Conservation (phyloP, 2,888 invertebrate species). For the Zaprionus lineosus region DNA sequence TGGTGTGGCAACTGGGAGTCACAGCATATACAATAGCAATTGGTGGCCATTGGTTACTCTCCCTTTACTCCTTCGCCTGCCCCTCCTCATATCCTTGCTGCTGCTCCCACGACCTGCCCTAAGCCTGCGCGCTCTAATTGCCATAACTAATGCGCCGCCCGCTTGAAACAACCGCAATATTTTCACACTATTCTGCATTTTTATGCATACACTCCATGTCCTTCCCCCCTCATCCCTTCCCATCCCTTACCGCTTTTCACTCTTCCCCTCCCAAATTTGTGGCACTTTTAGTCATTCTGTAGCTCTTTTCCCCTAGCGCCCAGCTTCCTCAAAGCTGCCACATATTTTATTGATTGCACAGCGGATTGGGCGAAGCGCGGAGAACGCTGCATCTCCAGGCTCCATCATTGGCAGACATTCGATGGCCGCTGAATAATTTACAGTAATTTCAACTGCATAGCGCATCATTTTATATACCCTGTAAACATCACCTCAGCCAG, state of each 20-base stretch:
- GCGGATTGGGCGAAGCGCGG: slow-evolving; percentile 1
- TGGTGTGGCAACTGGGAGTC: slow-evolving; percentile 10
- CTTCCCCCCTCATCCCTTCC: background rate
- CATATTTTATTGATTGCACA: slow-evolving; percentile 61
- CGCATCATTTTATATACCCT: slow-evolving; percentile 12
- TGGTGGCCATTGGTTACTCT: background rate
- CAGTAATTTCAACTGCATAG: slow-evolving; percentile 54
- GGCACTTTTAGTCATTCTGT: slow-evolving; percentile 24
- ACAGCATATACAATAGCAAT: slow-evolving; percentile 42
- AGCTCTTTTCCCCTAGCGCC: background rate
- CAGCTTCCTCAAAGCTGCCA: slow-evolving; percentile 1
- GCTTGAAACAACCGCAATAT: slow-evolving; percentile 41
- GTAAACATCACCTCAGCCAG: background rate
- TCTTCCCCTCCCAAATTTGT: slow-evolving; percentile 9
- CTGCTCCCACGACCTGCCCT: background rate
- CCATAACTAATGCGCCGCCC: slow-evolving; percentile 54
- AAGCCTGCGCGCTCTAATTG: slow-evolving; percentile 71
- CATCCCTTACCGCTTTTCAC: too few species aligned
- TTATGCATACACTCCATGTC: slow-evolving; percentile 1
- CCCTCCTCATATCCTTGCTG: slow-evolving; percentile 9
- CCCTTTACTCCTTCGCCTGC: background rate
- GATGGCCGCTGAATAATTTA: slow-evolving; percentile 69
- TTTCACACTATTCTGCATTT: slow-evolving; percentile 33
- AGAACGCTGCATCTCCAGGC: slow-evolving; percentile 41
- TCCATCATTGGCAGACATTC: slow-evolving; percentile 62